Evolutionary conservation across 1,140 invertebrate species (phyloP).

Genomic region (Drosophila nasuta): DNA sequence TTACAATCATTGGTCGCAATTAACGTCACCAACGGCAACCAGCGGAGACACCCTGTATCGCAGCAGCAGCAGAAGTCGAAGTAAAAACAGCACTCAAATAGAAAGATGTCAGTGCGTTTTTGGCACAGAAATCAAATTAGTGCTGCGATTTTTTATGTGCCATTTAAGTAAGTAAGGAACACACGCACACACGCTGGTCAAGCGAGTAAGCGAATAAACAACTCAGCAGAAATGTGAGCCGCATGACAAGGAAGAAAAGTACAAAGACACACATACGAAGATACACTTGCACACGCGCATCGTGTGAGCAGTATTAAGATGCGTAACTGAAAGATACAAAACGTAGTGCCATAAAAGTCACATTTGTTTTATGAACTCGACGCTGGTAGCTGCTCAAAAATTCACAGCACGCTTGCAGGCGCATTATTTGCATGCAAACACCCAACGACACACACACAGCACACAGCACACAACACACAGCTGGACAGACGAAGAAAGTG

Average conservation of each 20-base stretch:
- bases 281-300: neutral
- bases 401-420: conserved; percentile 67
- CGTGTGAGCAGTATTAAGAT: conserved; percentile 66
- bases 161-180: conserved; percentile 11
- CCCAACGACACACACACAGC: conserved; percentile 5
- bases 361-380: conserved; percentile 62
- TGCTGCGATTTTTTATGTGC: conserved; percentile 44
- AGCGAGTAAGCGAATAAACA: conserved; percentile 23
- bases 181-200: conserved; percentile 6
- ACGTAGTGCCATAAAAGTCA: conserved; percentile 60
- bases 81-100: conserved; percentile 1
- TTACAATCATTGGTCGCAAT: conserved; percentile 60
- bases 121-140: conserved; percentile 48
- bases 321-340: conserved; percentile 68
- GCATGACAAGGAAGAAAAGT: conserved; percentile 29
- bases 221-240: conserved; percentile 49
- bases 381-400: conserved; percentile 62
- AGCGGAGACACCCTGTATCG: conserved; percentile 6
- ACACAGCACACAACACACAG: neutral
- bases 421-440: conserved; percentile 70
- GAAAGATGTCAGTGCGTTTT: conserved; percentile 26
- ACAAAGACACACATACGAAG: neutral
- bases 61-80: neutral
- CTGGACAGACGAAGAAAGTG: neutral
- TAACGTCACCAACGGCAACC: conserved; percentile 59